A percentile compares a stretch with the other conserved stretches of the same genome.
Evolutionary conservation across 2,888 invertebrate species (phyloP).

Genomic region (Tanytarsus gracilentus): DNA sequence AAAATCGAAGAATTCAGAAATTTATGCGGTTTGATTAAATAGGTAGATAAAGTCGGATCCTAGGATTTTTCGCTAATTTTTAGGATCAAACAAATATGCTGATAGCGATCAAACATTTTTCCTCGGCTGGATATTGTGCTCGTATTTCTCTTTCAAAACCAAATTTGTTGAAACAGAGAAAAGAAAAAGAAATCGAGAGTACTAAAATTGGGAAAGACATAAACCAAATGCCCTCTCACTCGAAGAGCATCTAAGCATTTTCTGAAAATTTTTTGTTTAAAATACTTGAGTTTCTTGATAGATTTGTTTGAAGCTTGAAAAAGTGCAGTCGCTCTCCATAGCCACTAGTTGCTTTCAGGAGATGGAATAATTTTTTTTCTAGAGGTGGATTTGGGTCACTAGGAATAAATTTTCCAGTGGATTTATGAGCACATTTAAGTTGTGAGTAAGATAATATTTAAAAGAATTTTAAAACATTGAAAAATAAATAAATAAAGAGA

Average conservation of each 20-base stretch:
- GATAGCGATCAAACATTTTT: too few relatives aligned
- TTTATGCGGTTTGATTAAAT: neutral
- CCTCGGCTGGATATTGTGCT: too few relatives aligned
- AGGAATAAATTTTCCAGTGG: too few relatives aligned
- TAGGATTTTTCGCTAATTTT: neutral
- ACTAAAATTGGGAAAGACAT: slow-evolving; percentile 7
- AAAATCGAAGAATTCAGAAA: neutral
- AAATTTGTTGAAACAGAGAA: neutral
- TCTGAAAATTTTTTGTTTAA: slow-evolving; percentile 17
- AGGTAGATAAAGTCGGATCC: neutral
- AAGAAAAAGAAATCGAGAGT: neutral
- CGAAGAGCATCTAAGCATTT: neutral
- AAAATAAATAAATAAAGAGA: too few relatives aligned
- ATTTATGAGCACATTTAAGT: too few relatives aligned
- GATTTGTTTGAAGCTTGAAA: too few relatives aligned
- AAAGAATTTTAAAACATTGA: too few relatives aligned
- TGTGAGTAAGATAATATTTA: too few relatives aligned
- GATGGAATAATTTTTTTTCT: too few relatives aligned
- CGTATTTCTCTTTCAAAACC: neutral
- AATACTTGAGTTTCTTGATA: slow-evolving; percentile 2
- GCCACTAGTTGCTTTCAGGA: too few relatives aligned
- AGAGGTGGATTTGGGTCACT: too few relatives aligned
- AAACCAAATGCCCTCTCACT: slow-evolving; percentile 20
- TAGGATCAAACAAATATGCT: neutral
- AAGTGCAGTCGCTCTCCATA: too few relatives aligned